These are phyloP conservation scores for Scytalopus superciliaris DNA, from an alignment of 2,113 vertebrate genomes.

Conservation along the genomic window DNA sequence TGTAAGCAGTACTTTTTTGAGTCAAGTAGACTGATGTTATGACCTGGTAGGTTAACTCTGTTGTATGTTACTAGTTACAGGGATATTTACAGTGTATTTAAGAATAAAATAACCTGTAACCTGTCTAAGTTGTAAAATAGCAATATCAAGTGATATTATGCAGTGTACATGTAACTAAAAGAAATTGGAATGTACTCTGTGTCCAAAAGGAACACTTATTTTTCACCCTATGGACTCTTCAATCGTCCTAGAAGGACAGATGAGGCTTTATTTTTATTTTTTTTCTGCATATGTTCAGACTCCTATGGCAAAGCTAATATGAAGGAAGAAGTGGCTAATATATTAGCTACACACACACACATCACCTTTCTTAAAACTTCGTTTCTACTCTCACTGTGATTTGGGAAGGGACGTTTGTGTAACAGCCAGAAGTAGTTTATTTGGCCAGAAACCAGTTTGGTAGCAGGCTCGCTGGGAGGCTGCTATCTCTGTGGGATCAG, in stretches of 20 bases:
- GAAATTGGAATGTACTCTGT: neutral
- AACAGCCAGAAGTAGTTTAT: neutral
- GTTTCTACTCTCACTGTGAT: accelerated
- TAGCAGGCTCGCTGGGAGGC: neutral
- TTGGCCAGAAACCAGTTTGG: neutral
- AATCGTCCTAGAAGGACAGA: neutral
- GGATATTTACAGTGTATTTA: neutral
- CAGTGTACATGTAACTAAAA: neutral
- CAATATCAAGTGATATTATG: neutral
- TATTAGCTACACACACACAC: neutral
- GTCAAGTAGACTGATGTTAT: neutral
- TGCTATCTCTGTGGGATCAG: neutral
- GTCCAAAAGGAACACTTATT: neutral
- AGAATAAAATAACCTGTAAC: neutral
- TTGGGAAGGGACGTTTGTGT: neutral
- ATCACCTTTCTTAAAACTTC: neutral
- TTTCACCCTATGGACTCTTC: neutral
- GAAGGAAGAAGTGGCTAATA: neutral
- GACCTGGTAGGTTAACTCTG: neutral
- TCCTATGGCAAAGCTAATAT: neutral
- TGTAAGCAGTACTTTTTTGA: neutral
- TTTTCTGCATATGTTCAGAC: neutral
- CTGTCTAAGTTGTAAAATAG: neutral
- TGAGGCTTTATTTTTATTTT: neutral
- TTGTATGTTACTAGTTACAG: neutral